Percentiles rank a stretch among this genome's conserved stretches.
Evolutionary conservation across 2,888 invertebrate species (phyloP).

Genomic region (Macaria liturata): DNA sequence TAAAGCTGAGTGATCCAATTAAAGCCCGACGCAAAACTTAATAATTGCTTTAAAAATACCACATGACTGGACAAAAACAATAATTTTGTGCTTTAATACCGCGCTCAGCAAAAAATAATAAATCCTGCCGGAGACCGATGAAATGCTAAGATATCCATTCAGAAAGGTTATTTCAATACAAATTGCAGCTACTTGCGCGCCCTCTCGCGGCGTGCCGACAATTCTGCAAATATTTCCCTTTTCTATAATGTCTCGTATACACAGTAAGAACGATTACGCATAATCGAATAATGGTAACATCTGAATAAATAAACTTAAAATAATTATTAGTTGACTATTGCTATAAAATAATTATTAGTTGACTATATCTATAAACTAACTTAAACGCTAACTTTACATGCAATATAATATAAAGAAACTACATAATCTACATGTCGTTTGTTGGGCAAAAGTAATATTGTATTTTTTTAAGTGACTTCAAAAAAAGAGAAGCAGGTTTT

Average conservation of each 20-base stretch:
- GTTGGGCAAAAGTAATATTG: too few relatives aligned
- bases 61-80: constrained; percentile 78
- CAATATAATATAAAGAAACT: too few relatives aligned
- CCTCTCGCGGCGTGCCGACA: constrained; percentile 74
- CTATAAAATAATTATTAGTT: too few relatives aligned
- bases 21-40: constrained; percentile 74
- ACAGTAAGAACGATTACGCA: constrained; percentile 9
- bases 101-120: constrained; percentile 78
- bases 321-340: too few relatives aligned
- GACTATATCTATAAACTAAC: too few relatives aligned
- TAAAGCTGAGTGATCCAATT: constrained; percentile 78
- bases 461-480: too few relatives aligned
- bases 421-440: too few relatives aligned
- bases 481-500: too few relatives aligned
- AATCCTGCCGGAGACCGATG: constrained; percentile 72
- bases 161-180: constrained; percentile 80
- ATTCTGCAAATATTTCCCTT: constrained; percentile 80
- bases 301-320: too few relatives aligned
- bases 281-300: too few relatives aligned
- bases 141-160: constrained; percentile 78
- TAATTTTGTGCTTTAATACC: constrained; percentile 79
- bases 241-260: constrained; percentile 47
- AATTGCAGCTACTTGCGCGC: constrained; percentile 80
- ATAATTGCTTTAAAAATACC: constrained; percentile 82
- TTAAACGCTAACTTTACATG: too few relatives aligned